A percentile compares a stretch with the other conserved stretches of the same genome.
Conservation (phyloP, 2,888 invertebrate genomes). For the Sinelater perroti region DNA sequence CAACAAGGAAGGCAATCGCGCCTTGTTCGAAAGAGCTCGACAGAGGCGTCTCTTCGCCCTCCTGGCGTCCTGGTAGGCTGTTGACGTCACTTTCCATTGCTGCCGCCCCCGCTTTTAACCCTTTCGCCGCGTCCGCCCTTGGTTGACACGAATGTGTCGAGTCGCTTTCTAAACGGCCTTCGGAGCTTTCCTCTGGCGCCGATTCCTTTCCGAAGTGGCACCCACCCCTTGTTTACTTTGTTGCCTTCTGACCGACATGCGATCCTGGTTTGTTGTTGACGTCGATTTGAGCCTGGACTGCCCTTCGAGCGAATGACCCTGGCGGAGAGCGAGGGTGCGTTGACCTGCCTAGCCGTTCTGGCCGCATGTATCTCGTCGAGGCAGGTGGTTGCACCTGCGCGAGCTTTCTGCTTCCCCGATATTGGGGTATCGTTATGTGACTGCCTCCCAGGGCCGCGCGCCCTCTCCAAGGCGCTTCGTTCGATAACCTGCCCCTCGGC, state of each 20-base stretch:
- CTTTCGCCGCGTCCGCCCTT: conserved; percentile 18
- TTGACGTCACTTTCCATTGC: conserved; percentile 63
- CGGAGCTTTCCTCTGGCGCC: neutral
- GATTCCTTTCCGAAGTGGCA: neutral
- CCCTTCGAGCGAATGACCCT: conserved; percentile 35
- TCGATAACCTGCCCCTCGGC: too few relatives aligned
- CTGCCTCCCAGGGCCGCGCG: conserved; percentile 36
- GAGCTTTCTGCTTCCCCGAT: conserved; percentile 28
- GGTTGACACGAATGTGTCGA: conserved; percentile 3
- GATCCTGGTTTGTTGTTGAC: conserved; percentile 46
- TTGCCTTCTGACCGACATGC: conserved; percentile 33
- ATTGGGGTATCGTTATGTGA: conserved; percentile 25
- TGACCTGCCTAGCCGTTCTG: conserved; percentile 19
- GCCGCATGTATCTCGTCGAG: conserved; percentile 5
- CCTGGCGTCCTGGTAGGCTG: conserved; percentile 61
- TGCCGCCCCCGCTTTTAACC: conserved; percentile 37
- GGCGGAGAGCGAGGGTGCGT: conserved; percentile 14
- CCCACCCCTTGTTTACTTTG: conserved; percentile 28
- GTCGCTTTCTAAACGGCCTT: neutral
- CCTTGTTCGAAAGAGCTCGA: too few relatives aligned
- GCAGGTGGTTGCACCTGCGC: neutral
- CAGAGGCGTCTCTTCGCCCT: conserved; percentile 17
- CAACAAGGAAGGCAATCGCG: neutral
- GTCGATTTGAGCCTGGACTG: conserved; percentile 40
- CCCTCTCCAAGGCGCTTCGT: conserved; percentile 31